Base-by-base conservation (phyloP, 2,113 vertebrate genomes). In the Ciconia stormi region DNA sequence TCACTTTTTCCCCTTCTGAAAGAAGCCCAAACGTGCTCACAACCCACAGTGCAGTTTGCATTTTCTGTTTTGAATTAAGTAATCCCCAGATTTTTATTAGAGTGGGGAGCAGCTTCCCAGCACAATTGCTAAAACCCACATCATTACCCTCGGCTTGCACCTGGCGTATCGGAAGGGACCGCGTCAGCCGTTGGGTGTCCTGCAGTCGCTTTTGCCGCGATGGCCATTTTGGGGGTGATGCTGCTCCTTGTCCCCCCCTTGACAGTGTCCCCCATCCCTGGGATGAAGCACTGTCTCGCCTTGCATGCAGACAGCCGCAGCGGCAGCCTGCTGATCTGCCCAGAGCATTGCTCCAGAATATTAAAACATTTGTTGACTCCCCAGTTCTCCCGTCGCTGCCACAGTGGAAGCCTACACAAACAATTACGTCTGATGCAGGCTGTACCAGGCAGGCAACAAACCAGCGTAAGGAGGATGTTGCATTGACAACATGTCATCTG, bases 1-100 rank as follows among this genome's bases (percentile, higher is more conserved):
- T 98, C 97, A 97, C 95, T 98, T 98, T 97, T 95, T 93, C 97
- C 97, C 97, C 97, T 96, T 97, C 94, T 93, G 93, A 97, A 97
- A 22, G 91, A 90, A 95, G 83, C 89, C 93, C 92, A 90, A 50
- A 52, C 18, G 52, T 93, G 91, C 86, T 94, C 83, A 16, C 95
- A 96, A 76, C 92, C 91, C 91, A 82, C 65, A 36, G 87, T n/a
- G 66, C 91, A 40, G 74, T 95, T 97, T 95, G 56, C 23, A 16
- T 94, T 96, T 97, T 87, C 97, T 6, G 18, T 95, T 95, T 92
- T 81, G 95, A 93, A 65, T 62, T 77, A 44, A 95, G 50, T 74
- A 91, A 95, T 95, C 66, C 95, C 78, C 42, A 40, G 77, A 73
- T 97, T 96, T 97, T 74, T 50, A 10, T 95, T 92, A 34, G 78